Base-by-base conservation (phyloP, 2,113 vertebrate genomes). In the Telmatochromis brichardi region DNA sequence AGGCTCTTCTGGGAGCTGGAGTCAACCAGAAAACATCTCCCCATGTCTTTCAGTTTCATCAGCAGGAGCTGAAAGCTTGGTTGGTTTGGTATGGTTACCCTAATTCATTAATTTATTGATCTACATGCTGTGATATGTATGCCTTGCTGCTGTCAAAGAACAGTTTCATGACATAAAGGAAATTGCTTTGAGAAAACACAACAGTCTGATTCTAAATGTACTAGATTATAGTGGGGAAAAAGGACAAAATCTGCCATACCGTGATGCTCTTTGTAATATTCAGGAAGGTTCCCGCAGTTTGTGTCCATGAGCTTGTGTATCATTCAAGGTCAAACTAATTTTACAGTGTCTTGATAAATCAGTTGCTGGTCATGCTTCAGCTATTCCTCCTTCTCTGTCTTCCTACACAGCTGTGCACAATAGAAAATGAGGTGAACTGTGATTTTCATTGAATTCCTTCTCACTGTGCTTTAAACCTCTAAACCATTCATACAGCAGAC, bases 251-350 rank as follows among this genome's bases (percentile, higher is more conserved):
- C 7, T 65, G 80, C 17, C 33, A 84, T 83, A 68, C 47, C 28
- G 68, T n/a, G 13, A 55, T 45, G 78, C 80, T 80, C 78, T 51
- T 51, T 71, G 21, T 81, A 13, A 9, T 31, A 40, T 81, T 81
- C 78, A 73, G 37, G 65, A 26, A 42, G 13, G 8, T 45, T 50
- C 31, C 76, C 71, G 80, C 82, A 63, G 55, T 73, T 54, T 63
- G 23, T 68, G 42, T 82, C 51, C 45, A 42, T 40, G 14, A 11
- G 55, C 23, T 31, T 15, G 54, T 58, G 37, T 57, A 85, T 90
- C 88, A 68, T 82, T 45, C 31, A 86, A 90, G 91, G 90, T 86
- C 78, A 90, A 60, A 88, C 40, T 88, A 82, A 80, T 86, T 88
- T 90, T 19, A 88, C 93, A 93, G 68, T 58, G 82, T 80, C 51